Base-by-base conservation (phyloP, 1,140 invertebrate genomes). In the Heliconius congener region DNA sequence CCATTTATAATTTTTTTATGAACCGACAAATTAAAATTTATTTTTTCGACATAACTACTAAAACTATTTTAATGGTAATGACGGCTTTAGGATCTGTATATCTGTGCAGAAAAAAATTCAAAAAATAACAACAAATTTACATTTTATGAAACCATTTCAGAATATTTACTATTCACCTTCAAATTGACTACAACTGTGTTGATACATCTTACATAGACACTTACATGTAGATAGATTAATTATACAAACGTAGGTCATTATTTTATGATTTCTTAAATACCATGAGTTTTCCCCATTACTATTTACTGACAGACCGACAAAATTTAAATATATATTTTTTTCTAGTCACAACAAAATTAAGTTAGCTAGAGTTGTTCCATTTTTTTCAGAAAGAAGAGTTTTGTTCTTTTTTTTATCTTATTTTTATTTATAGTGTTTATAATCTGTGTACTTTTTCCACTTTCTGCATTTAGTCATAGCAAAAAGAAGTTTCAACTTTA, bases 351-450 rank as follows among this genome's bases (percentile, higher is more conserved):
- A 23, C 23, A 9, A 23, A 57, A 57, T 57, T 9, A 66, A 13
- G 3, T 66, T 66, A 66, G 23, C 60, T 66, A 66, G 60, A 66
- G 13, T 66, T 30, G 60, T 66, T 23, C 23, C 30, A 66, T 66
- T 66, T 66, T 66, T 66, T 66, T 66, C 60, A 66, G 60, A 66
- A 27, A 66, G 60, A 66, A 66, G 60, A 66, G 60, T 66, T 66
- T 66, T 66, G 23, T 66, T 66, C 8, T 57, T 30, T 30, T 30
- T 23, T 60, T 55, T 55, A 23, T 27, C n/a, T 23, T 60, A 60
- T 27, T 60, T 60, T 23, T n/a, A 60, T 23, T 3, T 60, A 60
- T 23, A 60, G 8, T 60, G 9, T 23, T 27, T 66, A 66, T 66
- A 66, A 66, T 66, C 27, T 66, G 60, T 66, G 60, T 66, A 66